Evolutionary conservation across 2,888 invertebrate genomes (phyloP).

Genomic region (Synanthedon myopaeformis): DNA sequence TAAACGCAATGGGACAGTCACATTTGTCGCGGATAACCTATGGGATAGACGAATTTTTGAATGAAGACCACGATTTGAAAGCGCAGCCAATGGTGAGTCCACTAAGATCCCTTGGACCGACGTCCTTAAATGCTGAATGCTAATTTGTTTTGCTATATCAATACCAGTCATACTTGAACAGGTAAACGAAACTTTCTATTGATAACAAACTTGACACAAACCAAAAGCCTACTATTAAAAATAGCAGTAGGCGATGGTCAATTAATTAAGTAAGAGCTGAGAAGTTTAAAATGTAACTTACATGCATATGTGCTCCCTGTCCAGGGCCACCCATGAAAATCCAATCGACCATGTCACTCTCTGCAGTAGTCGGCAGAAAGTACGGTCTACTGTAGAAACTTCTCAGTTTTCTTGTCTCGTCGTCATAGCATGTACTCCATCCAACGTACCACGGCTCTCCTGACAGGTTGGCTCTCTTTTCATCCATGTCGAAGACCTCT

Average conservation of each 20-base stretch:
- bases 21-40: neutral
- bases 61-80: neutral
- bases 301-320: constrained; percentile 95
- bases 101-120: neutral
- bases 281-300: constrained; percentile 37
- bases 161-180: too few species aligned
- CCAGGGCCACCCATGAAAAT: constrained; percentile 97
- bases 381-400: constrained; percentile 86
- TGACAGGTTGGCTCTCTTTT: constrained; percentile 73
- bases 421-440: constrained; percentile 94
- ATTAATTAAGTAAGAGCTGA: too few species aligned
- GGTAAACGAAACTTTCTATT: too few species aligned
- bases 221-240: too few species aligned
- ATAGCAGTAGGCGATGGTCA: too few species aligned
- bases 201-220: too few species aligned
- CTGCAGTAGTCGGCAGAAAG: constrained; percentile 87
- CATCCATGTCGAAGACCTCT: constrained; percentile 87
- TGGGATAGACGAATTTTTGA: neutral
- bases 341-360: constrained; percentile 93
- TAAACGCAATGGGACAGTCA: too few species aligned
- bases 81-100: too few species aligned
- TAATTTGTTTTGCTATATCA: too few species aligned
- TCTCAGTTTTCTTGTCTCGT: constrained; percentile 81
- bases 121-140: too few species aligned
- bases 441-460: constrained; percentile 81